Conservation (phyloP, 2,797 vertebrate genomes). For the Rhynchonycteris naso region DNA sequence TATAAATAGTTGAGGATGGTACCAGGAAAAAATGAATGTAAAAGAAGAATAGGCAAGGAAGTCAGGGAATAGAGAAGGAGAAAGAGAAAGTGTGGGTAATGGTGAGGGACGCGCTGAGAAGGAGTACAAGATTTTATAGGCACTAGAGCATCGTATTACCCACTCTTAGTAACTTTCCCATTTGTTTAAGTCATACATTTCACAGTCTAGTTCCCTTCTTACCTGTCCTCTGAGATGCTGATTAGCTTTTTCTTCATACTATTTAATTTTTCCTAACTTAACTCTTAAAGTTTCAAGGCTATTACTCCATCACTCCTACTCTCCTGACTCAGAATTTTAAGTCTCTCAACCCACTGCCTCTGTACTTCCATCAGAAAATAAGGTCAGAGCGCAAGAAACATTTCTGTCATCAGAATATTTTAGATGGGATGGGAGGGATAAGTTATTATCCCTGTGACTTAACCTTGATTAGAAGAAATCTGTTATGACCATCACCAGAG, state of each 20-base stretch:
- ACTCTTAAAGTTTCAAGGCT: slow-evolving; percentile 22
- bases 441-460: background rate
- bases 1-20: background rate
- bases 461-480: slow-evolving; percentile 26
- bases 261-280: slow-evolving; percentile 22
- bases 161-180: background rate
- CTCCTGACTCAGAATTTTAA: slow-evolving; percentile 42
- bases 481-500: background rate
- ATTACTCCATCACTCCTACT: background rate
- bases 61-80: background rate
- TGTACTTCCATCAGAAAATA: slow-evolving; percentile 1
- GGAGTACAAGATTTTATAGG: background rate
- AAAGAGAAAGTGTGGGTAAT: background rate
- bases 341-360: background rate
- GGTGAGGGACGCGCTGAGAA: background rate
- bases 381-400: background rate
- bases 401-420: background rate
- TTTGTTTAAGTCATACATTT: background rate
- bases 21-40: background rate
- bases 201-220: slow-evolving; percentile 4
- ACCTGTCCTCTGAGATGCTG: background rate
- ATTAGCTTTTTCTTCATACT: background rate
- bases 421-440: background rate
- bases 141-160: background rate
- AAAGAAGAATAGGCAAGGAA: background rate